A percentile compares a stretch with the other conserved stretches of the same genome.
Evolutionary conservation across 2,113 vertebrate genomes (phyloP).

Genomic region (Trochalopteron elliotii): DNA sequence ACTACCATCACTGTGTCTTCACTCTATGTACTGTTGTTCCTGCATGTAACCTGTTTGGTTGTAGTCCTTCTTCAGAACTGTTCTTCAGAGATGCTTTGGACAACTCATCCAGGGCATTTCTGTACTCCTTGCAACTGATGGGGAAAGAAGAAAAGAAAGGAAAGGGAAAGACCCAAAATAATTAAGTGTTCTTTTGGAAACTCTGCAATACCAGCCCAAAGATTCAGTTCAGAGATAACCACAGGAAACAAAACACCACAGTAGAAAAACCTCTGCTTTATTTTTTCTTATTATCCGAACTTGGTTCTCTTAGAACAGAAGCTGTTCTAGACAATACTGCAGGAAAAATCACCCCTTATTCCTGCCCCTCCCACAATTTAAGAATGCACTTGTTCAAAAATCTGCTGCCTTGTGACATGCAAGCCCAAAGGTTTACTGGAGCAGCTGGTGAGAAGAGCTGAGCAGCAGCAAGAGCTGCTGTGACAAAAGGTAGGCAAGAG

Average conservation of each 20-base stretch:
- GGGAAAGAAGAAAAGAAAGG: background rate
- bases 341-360: background rate
- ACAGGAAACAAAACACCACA: background rate
- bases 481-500: background rate
- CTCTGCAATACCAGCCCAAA: background rate
- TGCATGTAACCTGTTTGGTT: slow-evolving; percentile 73
- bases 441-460: background rate
- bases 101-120: slow-evolving; percentile 91
- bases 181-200: background rate
- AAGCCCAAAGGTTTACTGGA: background rate
- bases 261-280: background rate
- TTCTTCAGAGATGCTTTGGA: slow-evolving; percentile 79
- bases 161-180: background rate
- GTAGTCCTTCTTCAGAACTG: slow-evolving; percentile 80
- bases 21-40: background rate
- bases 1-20: background rate
- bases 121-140: slow-evolving; percentile 94
- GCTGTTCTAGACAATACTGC: background rate
- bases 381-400: background rate
- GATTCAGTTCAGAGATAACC: background rate
- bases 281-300: background rate
- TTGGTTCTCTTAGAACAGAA: background rate
- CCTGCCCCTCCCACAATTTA: background rate
- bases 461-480: background rate
- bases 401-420: background rate